Evolutionary conservation across 2,113 vertebrate species (phyloP).

Genomic region (Rana temporaria): DNA sequence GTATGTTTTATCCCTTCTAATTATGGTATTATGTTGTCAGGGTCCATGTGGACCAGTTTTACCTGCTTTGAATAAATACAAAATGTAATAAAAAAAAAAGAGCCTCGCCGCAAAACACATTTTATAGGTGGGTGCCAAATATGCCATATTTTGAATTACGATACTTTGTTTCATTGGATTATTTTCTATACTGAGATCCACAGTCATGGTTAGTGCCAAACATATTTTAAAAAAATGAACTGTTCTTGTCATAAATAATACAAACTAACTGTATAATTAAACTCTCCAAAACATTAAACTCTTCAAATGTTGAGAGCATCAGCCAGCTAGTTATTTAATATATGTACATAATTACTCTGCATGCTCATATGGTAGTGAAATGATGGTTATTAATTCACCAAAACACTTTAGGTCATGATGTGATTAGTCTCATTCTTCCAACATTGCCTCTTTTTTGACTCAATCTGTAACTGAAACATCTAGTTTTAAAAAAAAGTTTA

Average conservation of each 20-base stretch:
- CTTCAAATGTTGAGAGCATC: not conserved
- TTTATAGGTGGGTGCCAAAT: not conserved
- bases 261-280: slow-evolving; percentile 1
- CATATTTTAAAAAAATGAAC: not conserved
- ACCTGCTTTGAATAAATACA: no score
- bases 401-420: not conserved
- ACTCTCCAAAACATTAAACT: slow-evolving; percentile 1
- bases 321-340: not conserved
- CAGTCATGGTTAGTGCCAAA: not conserved
- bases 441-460: not conserved
- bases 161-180: not conserved
- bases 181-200: not conserved
- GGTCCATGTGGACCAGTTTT: no score
- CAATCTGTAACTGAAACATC: not conserved
- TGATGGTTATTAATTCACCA: slow-evolving; percentile 8
- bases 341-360: slow-evolving; percentile 4
- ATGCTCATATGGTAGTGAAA: not conserved
- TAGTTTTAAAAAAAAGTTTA: not conserved
- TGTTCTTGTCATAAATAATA: slow-evolving; percentile 16
- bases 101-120: not conserved
- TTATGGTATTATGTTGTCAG: no score
- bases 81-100: no score
- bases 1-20: no score
- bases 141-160: slow-evolving; percentile 7
- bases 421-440: not conserved